Evolutionary conservation across 1,140 invertebrate genomes (phyloP), one percentile per base, ranked within the genome.

Genomic region (Brachystomella parvula): DNA sequence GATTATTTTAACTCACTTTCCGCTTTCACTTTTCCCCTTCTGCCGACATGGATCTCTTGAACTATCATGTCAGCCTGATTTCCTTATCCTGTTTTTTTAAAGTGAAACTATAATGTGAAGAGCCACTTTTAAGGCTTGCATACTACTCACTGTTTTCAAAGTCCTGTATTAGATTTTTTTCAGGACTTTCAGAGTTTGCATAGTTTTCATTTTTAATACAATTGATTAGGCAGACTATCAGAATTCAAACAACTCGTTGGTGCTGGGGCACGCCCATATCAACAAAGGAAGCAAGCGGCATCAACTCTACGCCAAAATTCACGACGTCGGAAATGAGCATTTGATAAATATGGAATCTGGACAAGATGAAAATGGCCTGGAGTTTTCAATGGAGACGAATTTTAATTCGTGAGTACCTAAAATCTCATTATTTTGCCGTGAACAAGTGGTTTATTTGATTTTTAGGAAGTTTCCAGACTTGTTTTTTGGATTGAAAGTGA

Each of bases 401-500:
- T 67, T 70, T n/a, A 53, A 29, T 33, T 60, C 65, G 64, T 67
- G 47, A 66, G 65, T 2, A 62, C 15, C 9, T 6, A 56, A 56
- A 12, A 56, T 26, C 24, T 21, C 9, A 56, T 56, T 56, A 56
- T 17, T 21, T 56, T 9, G 39, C 39, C 39, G n/a, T 44, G 39
- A n/a, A n/a, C 9, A 44, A 12, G 39, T 58, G 63, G 24, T 47
- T 44, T 57, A 59, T 62, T 39, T 62, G 59, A 61, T 30, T 15
- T 39, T 57, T 58, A 72, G 71, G 26, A 70, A 70, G 49, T 69
- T 68, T 30, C 57, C 68, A 17, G 66, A 70, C 60, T 64, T 73
- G 56, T 65, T 63, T 60, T 17, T 64, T 17, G 47, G 63, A n/a
- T n/a, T 70, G 28, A 53, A 44, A 47, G 56, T 44, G 26, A 70